Evolutionary conservation across 2,113 vertebrate species (phyloP), one percentile per base, ranked within the genome.

Genomic region (Tauraco erythrolophus): DNA sequence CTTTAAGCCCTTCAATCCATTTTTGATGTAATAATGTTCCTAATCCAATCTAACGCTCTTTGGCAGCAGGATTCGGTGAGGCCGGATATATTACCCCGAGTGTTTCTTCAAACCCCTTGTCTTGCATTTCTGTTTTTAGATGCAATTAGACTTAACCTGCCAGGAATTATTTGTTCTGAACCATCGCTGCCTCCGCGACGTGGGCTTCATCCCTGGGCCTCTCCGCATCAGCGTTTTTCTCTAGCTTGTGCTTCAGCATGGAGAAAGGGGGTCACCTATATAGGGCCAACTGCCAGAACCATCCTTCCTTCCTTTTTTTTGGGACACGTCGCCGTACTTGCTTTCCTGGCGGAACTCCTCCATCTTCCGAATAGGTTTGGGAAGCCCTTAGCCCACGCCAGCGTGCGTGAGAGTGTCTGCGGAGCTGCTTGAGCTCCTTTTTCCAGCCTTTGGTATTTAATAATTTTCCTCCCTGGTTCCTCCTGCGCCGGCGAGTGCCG

Each of bases 41-140:
- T 94, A 97, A 97, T 97, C 97, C 91, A 91, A 91, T 92, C 91
- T 85, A 71, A 84, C 9, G 10, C 84, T 76, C 88, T 81, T 76
- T 94, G 94, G 96, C 97, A 96, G 95, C 31, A 10, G 80, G 86
- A 86, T 68, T 77, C 79, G 61, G 83, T 1, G 37, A 65, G 94
- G 66, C 58, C 46, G 78, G 92, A 94, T 96, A 74, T 35, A 81
- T 97, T 92, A 91, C 91, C 58, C 84, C 28, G 72, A 81, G 76
- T 60, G 72, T 91, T 94, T 72, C 86, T 71, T 92, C 79, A 97
- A 92, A 96, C 16, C 94, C 87, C 89, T 96, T 96, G 93, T 96
- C 96, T 97, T 96, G 93, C 89, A 93, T 64, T 96, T 97, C 96
- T 96, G 95, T 96, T 97, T 97, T 96, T 96, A 95, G 96, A 95